Conservation (phyloP, 1,140 invertebrate species). For the Drosophila sp. region DNA sequence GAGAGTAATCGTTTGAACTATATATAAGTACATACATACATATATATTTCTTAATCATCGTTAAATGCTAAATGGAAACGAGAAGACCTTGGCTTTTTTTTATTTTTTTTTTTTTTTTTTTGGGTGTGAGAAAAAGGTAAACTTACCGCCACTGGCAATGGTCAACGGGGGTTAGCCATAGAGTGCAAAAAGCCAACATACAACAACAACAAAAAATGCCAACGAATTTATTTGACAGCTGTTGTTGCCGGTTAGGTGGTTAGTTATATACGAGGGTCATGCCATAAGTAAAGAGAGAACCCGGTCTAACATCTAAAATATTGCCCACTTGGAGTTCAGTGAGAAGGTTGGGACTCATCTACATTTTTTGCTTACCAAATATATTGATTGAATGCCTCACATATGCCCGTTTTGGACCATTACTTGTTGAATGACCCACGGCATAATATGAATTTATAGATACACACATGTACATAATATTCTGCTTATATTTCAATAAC, state of each 20-base stretch:
- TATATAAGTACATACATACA: not conserved
- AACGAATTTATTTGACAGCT: conserved; percentile 10
- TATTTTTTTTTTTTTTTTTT: not conserved
- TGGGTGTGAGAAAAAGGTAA: conserved; percentile 12
- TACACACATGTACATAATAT: conserved; percentile 29
- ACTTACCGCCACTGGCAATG: not conserved
- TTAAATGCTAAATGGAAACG: conserved; percentile 42
- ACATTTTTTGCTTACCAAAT: not conserved
- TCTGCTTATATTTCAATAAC: not conserved
- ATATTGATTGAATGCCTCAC: not conserved
- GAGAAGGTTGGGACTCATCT: not conserved
- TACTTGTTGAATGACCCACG: not conserved
- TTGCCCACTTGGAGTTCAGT: conserved; percentile 2
- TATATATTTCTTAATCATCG: conserved; percentile 21
- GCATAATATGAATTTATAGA: not conserved
- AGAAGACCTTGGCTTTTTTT: conserved; percentile 23
- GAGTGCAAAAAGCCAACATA: conserved; percentile 9
- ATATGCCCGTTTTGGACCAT: not conserved
- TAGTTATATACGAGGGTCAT: conserved; percentile 1
- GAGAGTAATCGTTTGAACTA: conserved; percentile 16
- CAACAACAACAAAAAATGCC: not conserved
- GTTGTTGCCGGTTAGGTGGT: not conserved
- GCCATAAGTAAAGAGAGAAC: not conserved
- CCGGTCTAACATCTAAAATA: not conserved
- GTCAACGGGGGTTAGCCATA: not conserved